Evolutionary conservation across 1,140 invertebrate genomes (phyloP), one percentile per base, ranked within the genome.

Genomic region (Pseudomyrmex dendroicus): DNA sequence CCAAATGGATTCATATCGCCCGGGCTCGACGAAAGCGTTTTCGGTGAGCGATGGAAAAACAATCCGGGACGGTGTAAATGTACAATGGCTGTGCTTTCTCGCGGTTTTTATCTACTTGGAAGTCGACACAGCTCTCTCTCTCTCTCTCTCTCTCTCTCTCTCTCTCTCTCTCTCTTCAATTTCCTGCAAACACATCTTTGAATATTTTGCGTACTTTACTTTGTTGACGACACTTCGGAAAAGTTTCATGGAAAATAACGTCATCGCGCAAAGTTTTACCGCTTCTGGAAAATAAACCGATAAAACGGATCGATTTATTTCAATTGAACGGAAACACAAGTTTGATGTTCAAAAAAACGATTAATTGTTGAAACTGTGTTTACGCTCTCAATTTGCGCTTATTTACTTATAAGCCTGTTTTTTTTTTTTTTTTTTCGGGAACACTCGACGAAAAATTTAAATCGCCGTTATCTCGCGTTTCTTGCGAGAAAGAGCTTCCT

Each of bases 381-480:
- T 61, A 63, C 20, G 68, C 63, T 50, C 62, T 66, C 54, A 78
- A 57, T 56, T 35, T 35, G 35, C 35, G 35, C 5, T 35, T 35
- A 61, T 80, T 72, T 80, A 72, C 61, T 80, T 50, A 70, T 7
- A 25, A 72, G 17, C 57, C 25, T 13, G 35, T 59, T 78, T 4
- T 5, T 7, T 7, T 59, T 78, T 4, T 5, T 7, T 7, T 35
- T 35, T 35, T 35, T 35, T 35, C 5, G 5, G 35, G 20, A 35
- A 48, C 62, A 46, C 10, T 20, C 44, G n/a, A 20, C n/a, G 54
- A 7, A 50, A 83, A 83, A 77, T 83, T 83, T 63, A 88, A 76
- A 84, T 88, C 82, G 56, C 17, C 56, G 84, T 52, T 66, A 63
- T 80, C 57, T 83, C 59, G 67, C n/a, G 50, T 64, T 66, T 67